Percentiles rank a stretch among this genome's conserved stretches.
phyloP scores from a whole-genome alignment of 2,888 invertebrate genomes.

The Pachymerium ferrugineum region DNA sequence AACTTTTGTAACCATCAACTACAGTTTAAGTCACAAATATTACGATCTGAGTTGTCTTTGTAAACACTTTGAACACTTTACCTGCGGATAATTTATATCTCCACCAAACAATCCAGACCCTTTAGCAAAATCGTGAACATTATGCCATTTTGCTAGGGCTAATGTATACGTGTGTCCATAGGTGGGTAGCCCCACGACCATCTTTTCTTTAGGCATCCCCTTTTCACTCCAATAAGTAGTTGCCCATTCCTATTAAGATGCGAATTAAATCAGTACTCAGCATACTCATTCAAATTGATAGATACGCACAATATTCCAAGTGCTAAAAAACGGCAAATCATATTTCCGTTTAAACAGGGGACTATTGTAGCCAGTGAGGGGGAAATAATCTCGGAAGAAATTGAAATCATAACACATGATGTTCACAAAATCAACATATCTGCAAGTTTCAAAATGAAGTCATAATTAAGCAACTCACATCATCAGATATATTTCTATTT shows the following conservation, averaged over 20 bases:
- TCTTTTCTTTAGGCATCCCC: constrained; percentile 70
- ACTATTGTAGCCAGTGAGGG: constrained; percentile 11
- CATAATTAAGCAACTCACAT: too few species aligned
- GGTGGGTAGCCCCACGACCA: constrained; percentile 78
- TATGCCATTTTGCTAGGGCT: constrained; percentile 61
- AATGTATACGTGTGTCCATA: constrained; percentile 76
- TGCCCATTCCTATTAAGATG: constrained; percentile 68
- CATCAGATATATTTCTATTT: background rate
- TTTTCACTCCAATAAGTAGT: constrained; percentile 67
- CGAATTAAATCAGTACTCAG: constrained; percentile 34
- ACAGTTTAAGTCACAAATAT: too few species aligned
- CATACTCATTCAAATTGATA: background rate
- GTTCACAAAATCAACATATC: constrained; percentile 29
- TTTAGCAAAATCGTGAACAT: constrained; percentile 63
- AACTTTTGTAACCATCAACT: too few species aligned
- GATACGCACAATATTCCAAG: background rate
- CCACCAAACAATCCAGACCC: constrained; percentile 67
- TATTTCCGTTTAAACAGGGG: background rate
- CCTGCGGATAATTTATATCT: constrained; percentile 60
- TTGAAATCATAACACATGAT: constrained; percentile 28
- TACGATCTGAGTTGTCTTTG: too few species aligned
- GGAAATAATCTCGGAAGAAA: background rate
- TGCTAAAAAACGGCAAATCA: background rate
- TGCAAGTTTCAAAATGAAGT: background rate
- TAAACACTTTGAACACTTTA: constrained; percentile 31